Evolutionary conservation across 1,140 invertebrate species (phyloP).

Genomic region (Brachionus asplanchnoidis): DNA sequence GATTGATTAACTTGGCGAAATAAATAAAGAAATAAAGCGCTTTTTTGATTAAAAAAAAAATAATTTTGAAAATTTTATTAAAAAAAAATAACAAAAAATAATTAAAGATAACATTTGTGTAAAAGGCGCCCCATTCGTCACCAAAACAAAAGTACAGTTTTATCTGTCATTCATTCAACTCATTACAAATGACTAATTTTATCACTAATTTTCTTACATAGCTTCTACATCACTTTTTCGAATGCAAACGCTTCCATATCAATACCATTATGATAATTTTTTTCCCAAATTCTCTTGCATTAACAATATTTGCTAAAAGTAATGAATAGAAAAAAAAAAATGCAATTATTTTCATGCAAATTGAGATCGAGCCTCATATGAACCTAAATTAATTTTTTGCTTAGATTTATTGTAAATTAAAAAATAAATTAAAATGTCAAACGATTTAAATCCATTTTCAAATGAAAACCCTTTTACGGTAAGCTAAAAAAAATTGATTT

Average conservation of each 20-base stretch:
- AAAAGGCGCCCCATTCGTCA: neutral
- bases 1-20: neutral
- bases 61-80: neutral
- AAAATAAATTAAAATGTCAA: neutral
- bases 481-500: neutral
- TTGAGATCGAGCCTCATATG: neutral
- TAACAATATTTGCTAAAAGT: neutral
- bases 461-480: slow-evolving; percentile 15
- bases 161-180: neutral
- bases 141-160: neutral
- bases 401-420: neutral
- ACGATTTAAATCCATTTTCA: slow-evolving; percentile 22
- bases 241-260: slow-evolving; percentile 27
- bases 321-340: neutral
- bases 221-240: neutral
- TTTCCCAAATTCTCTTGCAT: neutral
- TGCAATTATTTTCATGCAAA: neutral
- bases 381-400: neutral
- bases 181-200: neutral
- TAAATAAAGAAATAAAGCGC: neutral
- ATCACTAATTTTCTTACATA: neutral
- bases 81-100: neutral
- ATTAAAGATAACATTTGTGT: neutral
- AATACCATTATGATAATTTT: slow-evolving; percentile 13
- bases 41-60: neutral